Evolutionary conservation across 2,797 vertebrate species (phyloP).

Genomic region (Cichlasoma orientale): DNA sequence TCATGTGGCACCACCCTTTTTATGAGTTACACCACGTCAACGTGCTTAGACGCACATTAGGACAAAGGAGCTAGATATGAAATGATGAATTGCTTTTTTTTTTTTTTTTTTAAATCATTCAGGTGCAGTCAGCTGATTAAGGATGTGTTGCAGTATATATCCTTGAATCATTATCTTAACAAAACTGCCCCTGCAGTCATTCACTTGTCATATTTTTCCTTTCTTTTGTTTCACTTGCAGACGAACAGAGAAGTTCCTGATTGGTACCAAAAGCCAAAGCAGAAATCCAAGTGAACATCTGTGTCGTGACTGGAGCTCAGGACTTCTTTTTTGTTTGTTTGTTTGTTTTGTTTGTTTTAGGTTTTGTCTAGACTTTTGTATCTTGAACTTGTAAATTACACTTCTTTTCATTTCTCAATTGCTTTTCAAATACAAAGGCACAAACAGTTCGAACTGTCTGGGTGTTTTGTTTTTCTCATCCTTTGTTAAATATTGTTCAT

Average conservation of each 20-base stretch:
- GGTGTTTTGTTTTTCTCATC: conserved; percentile 43
- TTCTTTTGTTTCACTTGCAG: conserved; percentile 61
- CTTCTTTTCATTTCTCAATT: background rate
- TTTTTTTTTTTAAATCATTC: background rate
- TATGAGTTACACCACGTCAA: conserved; percentile 58
- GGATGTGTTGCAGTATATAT: background rate
- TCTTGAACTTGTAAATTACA: conserved; percentile 25
- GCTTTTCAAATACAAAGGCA: conserved; percentile 38
- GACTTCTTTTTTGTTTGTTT: background rate
- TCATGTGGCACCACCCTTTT: conserved; percentile 46
- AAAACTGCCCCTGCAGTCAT: background rate
- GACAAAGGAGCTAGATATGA: conserved; percentile 16
- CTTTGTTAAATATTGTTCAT: conserved; percentile 39
- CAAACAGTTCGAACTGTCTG: conserved; percentile 6
- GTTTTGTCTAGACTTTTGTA: background rate
- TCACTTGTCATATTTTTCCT: background rate
- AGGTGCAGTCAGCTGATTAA: background rate
- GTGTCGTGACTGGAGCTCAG: background rate
- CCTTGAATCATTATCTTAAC: background rate
- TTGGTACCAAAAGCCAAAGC: conserved; percentile 70
- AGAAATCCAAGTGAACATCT: conserved; percentile 67
- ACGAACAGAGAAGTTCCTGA: conserved; percentile 78
- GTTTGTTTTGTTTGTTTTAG: background rate
- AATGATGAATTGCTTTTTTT: conserved; percentile 14
- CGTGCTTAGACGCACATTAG: conserved; percentile 45